phyloP scores from a whole-genome alignment of 2,888 invertebrate genomes.

The Stenichneumon culpator region DNA sequence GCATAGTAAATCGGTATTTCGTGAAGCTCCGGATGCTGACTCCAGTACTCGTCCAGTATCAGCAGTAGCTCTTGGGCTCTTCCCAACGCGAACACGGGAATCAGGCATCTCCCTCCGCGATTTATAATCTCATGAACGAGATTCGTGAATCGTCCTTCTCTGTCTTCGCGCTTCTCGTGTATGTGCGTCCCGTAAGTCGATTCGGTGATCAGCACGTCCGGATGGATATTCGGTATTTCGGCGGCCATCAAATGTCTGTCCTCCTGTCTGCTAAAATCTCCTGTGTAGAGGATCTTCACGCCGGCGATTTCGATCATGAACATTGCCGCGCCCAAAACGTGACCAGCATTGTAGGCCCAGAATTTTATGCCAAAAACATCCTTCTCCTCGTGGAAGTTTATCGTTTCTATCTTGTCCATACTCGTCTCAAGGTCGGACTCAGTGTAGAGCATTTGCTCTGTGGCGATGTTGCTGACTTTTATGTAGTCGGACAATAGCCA shows the following conservation, averaged over 20 bases:
- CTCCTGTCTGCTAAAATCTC: slow-evolving; percentile 99
- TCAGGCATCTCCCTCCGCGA: slow-evolving; percentile 98
- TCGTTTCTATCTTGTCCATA: slow-evolving; percentile 99
- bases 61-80: slow-evolving; percentile 98
- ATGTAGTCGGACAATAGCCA: slow-evolving; percentile 99
- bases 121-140: slow-evolving; percentile 98
- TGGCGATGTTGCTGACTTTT: slow-evolving; percentile 99
- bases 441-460: slow-evolving; percentile 98
- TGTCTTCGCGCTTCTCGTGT: slow-evolving; percentile 98
- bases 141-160: slow-evolving; percentile 96
- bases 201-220: slow-evolving; percentile 99
- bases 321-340: slow-evolving; percentile 99
- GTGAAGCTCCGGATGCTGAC: slow-evolving; percentile 97
- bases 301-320: slow-evolving; percentile 99
- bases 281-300: slow-evolving; percentile 96
- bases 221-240: slow-evolving; percentile 97
- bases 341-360: slow-evolving; percentile 99
- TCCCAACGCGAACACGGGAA: slow-evolving; percentile 99
- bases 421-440: slow-evolving; percentile 98
- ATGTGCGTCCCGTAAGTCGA: slow-evolving; percentile 99
- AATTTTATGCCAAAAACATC: slow-evolving; percentile 98
- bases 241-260: slow-evolving; percentile 99
- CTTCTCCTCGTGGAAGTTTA: slow-evolving; percentile 99
- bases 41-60: slow-evolving; percentile 99
- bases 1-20: slow-evolving; percentile 99